Evolutionary conservation across 2,797 vertebrate genomes (phyloP).

Genomic region (Tragopan temminckii): DNA sequence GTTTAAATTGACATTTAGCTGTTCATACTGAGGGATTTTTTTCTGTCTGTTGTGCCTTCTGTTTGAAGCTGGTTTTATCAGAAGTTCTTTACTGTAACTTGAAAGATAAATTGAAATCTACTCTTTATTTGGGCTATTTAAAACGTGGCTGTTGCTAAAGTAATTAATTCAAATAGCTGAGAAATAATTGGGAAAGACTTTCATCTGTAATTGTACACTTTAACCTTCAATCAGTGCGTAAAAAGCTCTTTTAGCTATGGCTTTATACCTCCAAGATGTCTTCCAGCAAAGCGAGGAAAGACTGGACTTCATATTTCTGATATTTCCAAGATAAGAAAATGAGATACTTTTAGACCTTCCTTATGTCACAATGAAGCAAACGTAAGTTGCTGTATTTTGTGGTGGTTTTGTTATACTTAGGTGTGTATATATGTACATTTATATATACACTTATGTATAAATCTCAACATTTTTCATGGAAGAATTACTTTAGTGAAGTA

Average conservation of each 20-base stretch:
- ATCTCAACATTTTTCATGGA: not conserved
- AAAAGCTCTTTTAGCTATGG: not conserved
- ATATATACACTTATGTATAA: not conserved
- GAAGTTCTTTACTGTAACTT: not conserved
- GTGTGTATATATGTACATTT: not conserved
- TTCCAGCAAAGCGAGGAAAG: constrained; percentile 22
- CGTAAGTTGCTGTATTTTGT: not conserved
- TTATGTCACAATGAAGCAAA: not conserved
- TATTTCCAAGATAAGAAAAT: not conserved
- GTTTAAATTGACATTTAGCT: not conserved
- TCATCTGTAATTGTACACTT: not conserved
- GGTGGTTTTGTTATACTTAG: not conserved
- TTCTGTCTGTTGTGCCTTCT: not conserved
- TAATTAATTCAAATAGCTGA: not conserved
- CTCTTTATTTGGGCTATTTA: constrained; percentile 6
- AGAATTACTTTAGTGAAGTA: not conserved
- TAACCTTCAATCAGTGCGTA: not conserved
- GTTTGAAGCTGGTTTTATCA: not conserved
- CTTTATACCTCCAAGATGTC: constrained; percentile 19
- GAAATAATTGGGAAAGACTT: not conserved
- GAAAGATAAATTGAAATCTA: not conserved
- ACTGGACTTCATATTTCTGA: not conserved
- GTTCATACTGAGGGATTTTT: not conserved
- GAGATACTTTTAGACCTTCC: not conserved
- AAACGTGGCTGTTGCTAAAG: not conserved